phyloP scores from a whole-genome alignment of 2,113 vertebrate genomes.

The Alligator mississippiensis region DNA sequence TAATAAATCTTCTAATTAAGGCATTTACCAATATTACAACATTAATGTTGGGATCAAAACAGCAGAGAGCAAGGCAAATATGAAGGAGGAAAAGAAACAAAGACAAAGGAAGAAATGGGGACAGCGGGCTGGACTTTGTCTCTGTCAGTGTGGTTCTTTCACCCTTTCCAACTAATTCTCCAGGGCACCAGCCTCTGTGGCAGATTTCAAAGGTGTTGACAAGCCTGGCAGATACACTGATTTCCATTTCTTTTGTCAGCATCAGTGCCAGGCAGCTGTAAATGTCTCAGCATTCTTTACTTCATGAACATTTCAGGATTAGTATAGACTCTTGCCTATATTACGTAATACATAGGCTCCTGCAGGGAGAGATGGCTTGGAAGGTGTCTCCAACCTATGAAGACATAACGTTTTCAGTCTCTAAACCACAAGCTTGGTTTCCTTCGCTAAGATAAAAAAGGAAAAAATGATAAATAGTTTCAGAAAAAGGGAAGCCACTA shows the following conservation, averaged over 20 bases:
- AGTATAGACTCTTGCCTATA: not conserved
- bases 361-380: not conserved
- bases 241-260: conserved; percentile 30
- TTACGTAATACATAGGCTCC: no score
- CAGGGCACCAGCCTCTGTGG: not conserved
- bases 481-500: conserved; percentile 7
- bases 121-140: conserved; percentile 33
- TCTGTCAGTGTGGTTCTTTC: conserved; percentile 39
- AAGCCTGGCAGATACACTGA: conserved; percentile 10
- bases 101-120: conserved; percentile 33
- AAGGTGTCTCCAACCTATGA: conserved; percentile 9
- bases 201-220: conserved; percentile 58
- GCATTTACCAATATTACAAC: conserved; percentile 58
- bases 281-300: conserved; percentile 10
- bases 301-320: conserved; percentile 3
- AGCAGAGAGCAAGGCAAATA: conserved; percentile 43
- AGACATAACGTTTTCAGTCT: not conserved
- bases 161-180: conserved; percentile 12
- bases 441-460: conserved; percentile 21
- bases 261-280: conserved; percentile 42
- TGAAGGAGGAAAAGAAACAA: conserved; percentile 51
- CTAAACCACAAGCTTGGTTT: not conserved
- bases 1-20: conserved; percentile 62
- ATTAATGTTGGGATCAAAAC: conserved; percentile 40
- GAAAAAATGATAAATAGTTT: not conserved